Evolutionary conservation across 1,140 invertebrate species (phyloP).

Genomic region (Vanessa tameamea): DNA sequence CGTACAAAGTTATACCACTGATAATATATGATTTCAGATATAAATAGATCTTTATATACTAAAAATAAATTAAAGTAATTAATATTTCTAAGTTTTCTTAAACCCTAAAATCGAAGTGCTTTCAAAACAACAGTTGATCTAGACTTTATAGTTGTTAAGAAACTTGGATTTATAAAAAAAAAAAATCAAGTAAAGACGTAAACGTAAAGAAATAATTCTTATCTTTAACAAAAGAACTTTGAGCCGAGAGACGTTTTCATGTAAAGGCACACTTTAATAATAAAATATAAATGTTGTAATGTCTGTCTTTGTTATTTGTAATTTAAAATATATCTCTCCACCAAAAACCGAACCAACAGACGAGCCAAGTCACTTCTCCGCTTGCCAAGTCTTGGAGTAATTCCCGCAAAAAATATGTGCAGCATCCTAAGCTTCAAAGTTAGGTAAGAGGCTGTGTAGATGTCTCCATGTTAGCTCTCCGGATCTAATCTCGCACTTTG

Average conservation of each 20-base stretch:
- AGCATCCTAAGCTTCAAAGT: slow-evolving; percentile 33
- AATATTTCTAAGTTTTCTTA: too few species aligned
- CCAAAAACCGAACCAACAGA: slow-evolving; percentile 15
- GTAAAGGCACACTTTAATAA: neutral
- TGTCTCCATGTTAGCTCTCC: slow-evolving; percentile 28
- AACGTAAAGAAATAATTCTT: slow-evolving; percentile 3
- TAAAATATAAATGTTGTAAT: too few species aligned
- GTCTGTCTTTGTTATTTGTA: neutral
- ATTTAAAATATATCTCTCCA: slow-evolving; percentile 5
- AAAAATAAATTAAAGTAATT: too few species aligned
- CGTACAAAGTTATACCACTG: too few species aligned
- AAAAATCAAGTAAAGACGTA: neutral
- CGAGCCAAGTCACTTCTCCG: neutral
- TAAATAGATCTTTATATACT: too few species aligned
- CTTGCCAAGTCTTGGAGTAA: slow-evolving; percentile 31
- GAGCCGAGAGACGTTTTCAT: neutral
- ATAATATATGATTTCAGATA: too few species aligned
- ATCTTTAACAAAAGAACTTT: neutral
- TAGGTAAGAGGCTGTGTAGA: slow-evolving; percentile 16
- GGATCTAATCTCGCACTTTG: slow-evolving; percentile 37
- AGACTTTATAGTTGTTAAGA: neutral
- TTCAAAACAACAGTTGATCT: neutral
- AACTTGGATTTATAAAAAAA: neutral
- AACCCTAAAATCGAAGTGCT: neutral
- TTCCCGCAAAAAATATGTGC: slow-evolving; percentile 36